These are phyloP conservation scores for Cynopterus brachyotis DNA, from an alignment of 2,113 vertebrate genomes.

Conservation along the genomic window DNA sequence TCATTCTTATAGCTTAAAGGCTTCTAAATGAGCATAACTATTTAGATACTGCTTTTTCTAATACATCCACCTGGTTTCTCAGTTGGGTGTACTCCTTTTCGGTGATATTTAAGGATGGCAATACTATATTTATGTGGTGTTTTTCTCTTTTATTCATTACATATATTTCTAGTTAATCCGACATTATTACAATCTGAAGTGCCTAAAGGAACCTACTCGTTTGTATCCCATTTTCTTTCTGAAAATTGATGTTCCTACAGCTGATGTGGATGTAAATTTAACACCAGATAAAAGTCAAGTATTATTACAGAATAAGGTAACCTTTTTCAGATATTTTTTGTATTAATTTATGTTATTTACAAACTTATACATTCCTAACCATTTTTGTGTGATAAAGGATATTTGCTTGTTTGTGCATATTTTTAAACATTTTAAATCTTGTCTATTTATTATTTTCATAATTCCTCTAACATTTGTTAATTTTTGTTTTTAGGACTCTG, in stretches of 20 bases:
- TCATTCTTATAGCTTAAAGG: not conserved
- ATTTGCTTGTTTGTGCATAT: not conserved
- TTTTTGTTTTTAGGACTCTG: conserved; percentile 86
- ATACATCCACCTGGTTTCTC: not conserved
- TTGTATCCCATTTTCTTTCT: conserved; percentile 91
- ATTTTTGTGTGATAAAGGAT: not conserved
- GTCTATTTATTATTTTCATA: not conserved
- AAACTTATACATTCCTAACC: not conserved
- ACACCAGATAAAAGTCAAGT: conserved; percentile 97
- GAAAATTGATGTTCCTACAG: conserved; percentile 89
- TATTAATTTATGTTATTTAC: conserved; percentile 21
- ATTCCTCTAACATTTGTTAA: conserved; percentile 56
- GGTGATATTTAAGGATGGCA: not conserved
- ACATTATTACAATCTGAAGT: conserved; percentile 87
- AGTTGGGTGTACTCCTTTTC: not conserved
- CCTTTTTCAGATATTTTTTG: conserved; percentile 47
- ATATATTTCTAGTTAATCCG: conserved; percentile 88
- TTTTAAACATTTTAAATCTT: conserved; percentile 14
- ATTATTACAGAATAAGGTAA: conserved; percentile 95
- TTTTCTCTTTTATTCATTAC: conserved; percentile 51
- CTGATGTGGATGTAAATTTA: conserved; percentile 93
- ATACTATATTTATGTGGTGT: conserved; percentile 17
- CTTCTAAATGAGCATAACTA: not conserved
- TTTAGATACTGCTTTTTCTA: not conserved
- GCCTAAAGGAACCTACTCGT: conserved; percentile 83